These are phyloP conservation scores for Ailuropoda melanoleuca DNA, from an alignment of 2,113 vertebrate species.

Conservation along the genomic window DNA sequence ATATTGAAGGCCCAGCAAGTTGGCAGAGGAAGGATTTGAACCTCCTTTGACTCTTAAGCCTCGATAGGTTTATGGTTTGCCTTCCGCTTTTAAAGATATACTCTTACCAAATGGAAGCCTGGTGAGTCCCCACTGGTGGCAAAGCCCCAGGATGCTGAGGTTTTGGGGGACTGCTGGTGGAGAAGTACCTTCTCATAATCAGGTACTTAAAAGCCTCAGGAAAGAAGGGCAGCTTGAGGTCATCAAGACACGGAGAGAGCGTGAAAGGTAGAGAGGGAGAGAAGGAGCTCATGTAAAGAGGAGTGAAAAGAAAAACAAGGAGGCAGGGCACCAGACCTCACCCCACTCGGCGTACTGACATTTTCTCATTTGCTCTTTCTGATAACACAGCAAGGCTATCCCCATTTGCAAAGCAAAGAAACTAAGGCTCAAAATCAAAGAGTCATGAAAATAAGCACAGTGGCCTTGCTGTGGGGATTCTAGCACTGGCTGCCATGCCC, in stretches of 20 bases:
- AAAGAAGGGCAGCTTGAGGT: neutral
- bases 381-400: neutral
- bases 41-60: neutral
- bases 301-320: no score
- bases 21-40: neutral
- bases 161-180: neutral
- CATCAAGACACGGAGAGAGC: neutral
- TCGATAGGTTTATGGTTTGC: neutral
- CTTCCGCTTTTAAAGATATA: neutral
- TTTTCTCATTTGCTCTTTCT: neutral
- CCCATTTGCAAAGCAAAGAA: neutral
- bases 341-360: neutral
- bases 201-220: neutral
- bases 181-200: neutral
- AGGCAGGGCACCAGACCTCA: neutral
- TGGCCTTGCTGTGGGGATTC: neutral
- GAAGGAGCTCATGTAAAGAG: neutral
- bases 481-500: neutral
- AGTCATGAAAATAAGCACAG: neutral
- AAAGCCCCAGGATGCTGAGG: neutral
- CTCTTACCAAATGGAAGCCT: neutral
- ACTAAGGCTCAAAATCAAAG: neutral
- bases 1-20: neutral
- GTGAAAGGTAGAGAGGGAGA: rapidly evolving
- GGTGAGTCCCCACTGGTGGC: neutral